Evolutionary conservation across 2,888 invertebrate species (phyloP), one percentile per base, ranked within the genome.

Genomic region (Endomychus coccineus): DNA sequence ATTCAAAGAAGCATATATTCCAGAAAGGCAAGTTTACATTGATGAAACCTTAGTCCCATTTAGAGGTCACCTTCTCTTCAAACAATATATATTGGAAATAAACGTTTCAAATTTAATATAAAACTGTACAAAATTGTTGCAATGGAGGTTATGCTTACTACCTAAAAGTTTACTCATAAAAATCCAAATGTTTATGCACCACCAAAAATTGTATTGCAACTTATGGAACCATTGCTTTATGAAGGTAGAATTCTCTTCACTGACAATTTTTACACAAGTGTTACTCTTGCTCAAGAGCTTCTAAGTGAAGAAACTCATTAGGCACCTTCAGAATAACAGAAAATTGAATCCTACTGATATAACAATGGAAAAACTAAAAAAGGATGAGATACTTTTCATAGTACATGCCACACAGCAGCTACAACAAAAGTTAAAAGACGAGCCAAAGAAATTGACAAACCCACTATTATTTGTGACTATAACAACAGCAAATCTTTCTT

Each of bases 1-100:
- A 29, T 50, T 50, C 39, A 33, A 50, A 43, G 33, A 37, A 17
- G 39, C 42, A 25, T 40, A 37, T 39, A 31, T 37, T 13, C 46
- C 51, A 19, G 43, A 44, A 34, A 33, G 47, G 40, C 34, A 38
- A 23, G 27, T 52, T 27, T 51, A 44, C 43, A 52, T 54, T 14
- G 55, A 49, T 31, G 50, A 49, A 34, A 49, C 45, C n/a, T 39
- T 45, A 34, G 39, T 49, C 34, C 46, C 49, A 17, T 56, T 55
- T 48, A 40, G 49, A 35, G 55, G 56, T 6, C 34, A 55, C 14
- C 42, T 54, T 2, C 9, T 19, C 2, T 53, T 56, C 35, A 31
- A 21, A 16, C 46, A 48, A 24, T 44, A 28, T 44, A 40, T 27
- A 43, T 48, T 11, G 17, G 35, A 9, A 42, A 40, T n/a, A 45